phyloP scores from a whole-genome alignment of 2,113 vertebrate genomes.

The Laterallus jamaicensis region DNA sequence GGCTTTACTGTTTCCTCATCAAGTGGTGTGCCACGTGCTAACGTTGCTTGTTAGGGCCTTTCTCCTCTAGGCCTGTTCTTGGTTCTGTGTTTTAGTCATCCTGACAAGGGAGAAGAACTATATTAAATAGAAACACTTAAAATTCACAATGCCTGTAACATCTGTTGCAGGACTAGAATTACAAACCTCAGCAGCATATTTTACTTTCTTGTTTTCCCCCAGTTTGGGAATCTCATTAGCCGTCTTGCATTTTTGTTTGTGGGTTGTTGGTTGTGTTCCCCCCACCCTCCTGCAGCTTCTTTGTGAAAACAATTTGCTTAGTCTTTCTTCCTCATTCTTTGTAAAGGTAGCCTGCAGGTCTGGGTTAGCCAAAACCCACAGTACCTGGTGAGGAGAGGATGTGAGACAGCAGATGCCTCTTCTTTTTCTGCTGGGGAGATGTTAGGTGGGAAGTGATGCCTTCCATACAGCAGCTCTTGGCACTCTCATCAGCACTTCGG shows the following conservation, averaged over 20 bases:
- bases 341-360: neutral
- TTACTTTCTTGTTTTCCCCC: neutral
- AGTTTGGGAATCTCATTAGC: neutral
- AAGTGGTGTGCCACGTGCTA: neutral
- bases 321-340: neutral
- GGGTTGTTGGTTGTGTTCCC: neutral
- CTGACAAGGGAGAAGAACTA: neutral
- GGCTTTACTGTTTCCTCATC: neutral
- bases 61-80: neutral
- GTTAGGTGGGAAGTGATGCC: fast-evolving
- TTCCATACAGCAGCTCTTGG: neutral
- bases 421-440: neutral
- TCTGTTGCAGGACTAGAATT: neutral
- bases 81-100: neutral
- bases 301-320: neutral
- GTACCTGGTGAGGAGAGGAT: neutral
- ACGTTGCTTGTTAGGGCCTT: neutral
- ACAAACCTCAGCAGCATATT: neutral
- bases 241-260: neutral
- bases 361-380: neutral
- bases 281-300: neutral
- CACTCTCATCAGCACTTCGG: neutral
- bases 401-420: neutral
- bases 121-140: neutral
- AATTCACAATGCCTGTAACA: neutral